These are phyloP conservation scores for Pachymerium ferrugineum DNA, from an alignment of 2,888 invertebrate species.

Conservation along the genomic window DNA sequence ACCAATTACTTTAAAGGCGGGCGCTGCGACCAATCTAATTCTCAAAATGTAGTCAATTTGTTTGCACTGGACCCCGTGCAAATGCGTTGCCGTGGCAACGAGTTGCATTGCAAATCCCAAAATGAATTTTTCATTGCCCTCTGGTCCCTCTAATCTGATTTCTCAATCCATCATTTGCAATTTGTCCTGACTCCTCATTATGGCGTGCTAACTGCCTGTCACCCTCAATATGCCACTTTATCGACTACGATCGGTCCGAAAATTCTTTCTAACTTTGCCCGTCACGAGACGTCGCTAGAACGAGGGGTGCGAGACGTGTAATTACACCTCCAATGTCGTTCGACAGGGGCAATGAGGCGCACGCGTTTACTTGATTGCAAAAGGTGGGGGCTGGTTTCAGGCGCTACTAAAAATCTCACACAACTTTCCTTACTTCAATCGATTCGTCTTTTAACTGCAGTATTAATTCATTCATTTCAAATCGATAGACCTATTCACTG, in stretches of 20 bases:
- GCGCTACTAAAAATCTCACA: too few species aligned
- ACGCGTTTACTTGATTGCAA: conserved; percentile 19
- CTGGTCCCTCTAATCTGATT: conserved; percentile 21
- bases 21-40: background rate
- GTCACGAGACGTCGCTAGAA: conserved; percentile 1
- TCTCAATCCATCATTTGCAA: conserved; percentile 27
- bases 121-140: conserved; percentile 6
- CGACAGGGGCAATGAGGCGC: conserved; percentile 17
- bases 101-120: too few species aligned
- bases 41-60: background rate
- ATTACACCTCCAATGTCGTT: conserved; percentile 25
- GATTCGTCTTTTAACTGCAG: too few species aligned
- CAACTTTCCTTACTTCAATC: background rate
- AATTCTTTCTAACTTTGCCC: conserved; percentile 14
- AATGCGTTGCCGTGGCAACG: too few species aligned
- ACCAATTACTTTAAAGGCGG: background rate
- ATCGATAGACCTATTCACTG: too few species aligned
- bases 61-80: background rate
- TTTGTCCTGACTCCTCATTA: conserved; percentile 27
- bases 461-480: too few species aligned
- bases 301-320: conserved; percentile 11
- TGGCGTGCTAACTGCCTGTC: conserved; percentile 19
- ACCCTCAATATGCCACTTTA: background rate
- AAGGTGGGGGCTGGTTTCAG: background rate
- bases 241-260: conserved; percentile 16